Conservation (phyloP, 2,113 vertebrate genomes). For the Dascyllus trimaculatus region DNA sequence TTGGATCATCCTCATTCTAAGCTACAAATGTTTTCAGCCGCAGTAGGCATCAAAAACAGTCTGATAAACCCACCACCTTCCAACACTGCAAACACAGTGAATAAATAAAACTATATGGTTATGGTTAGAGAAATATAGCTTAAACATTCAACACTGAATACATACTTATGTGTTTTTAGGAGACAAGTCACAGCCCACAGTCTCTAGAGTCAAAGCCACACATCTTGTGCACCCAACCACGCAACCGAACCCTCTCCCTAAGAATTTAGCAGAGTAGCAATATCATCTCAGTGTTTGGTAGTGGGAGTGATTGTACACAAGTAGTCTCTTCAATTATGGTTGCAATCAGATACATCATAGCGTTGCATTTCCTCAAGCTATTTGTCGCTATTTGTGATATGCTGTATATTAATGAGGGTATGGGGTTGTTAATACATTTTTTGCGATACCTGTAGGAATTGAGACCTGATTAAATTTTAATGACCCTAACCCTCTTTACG, state of each 20-base stretch:
- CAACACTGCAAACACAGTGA: no score
- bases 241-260: not conserved
- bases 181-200: no score
- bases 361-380: constrained; percentile 7
- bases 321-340: not conserved
- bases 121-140: no score
- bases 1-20: no score
- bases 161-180: no score
- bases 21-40: no score
- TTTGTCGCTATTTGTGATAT: constrained; percentile 52
- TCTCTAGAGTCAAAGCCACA: no score
- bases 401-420: constrained; percentile 35
- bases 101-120: no score
- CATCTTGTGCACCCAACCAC: no score
- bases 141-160: no score
- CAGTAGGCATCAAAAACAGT: no score
- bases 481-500: constrained; percentile 51
- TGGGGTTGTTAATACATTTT: constrained; percentile 36
- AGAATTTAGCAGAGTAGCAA: not conserved
- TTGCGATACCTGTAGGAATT: constrained; percentile 43
- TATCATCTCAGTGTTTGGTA: not conserved
- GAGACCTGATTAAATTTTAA: constrained; percentile 59
- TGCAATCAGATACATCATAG: constrained; percentile 9
- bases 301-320: constrained; percentile 3
- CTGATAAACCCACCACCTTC: no score